Evolutionary conservation across 2,888 invertebrate species (phyloP).

Genomic region (Coecobrya sp.): DNA sequence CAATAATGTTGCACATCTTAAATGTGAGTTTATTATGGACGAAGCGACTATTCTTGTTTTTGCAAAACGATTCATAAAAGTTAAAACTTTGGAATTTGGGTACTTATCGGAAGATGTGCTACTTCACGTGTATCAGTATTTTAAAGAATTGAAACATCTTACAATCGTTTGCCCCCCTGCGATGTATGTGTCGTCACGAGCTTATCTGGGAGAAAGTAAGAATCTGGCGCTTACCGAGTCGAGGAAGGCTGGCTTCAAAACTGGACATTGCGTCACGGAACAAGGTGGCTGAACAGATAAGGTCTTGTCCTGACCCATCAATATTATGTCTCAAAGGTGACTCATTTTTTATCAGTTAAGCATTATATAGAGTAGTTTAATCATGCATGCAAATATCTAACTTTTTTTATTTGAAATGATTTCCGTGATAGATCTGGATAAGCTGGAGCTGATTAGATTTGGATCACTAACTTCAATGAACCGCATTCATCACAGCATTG

Average conservation of each 20-base stretch:
- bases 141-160: constrained; percentile 12
- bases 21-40: constrained; percentile 56
- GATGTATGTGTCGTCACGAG: constrained; percentile 60
- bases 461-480: constrained; percentile 52
- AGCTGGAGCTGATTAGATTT: constrained; percentile 58
- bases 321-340: constrained; percentile 59
- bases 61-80: constrained; percentile 37
- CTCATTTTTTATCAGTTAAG: too few relatives aligned
- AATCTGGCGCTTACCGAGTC: constrained; percentile 54
- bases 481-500: constrained; percentile 68
- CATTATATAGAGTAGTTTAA: too few relatives aligned
- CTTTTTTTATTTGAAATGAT: too few relatives aligned
- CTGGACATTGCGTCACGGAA: constrained; percentile 49
- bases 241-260: constrained; percentile 56
- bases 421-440: not conserved
- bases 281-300: constrained; percentile 57
- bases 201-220: constrained; percentile 66
- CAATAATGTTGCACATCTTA: constrained; percentile 11
- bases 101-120: constrained; percentile 58
- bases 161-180: constrained; percentile 52
- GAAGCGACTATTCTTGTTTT: constrained; percentile 34
- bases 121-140: constrained; percentile 49
- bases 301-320: constrained; percentile 50
- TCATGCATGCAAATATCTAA: too few relatives aligned
- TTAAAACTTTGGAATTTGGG: constrained; percentile 47